Percentiles rank a stretch among this genome's conserved stretches.
These are phyloP conservation scores for Catharus bicknelli DNA, from an alignment of 2,113 vertebrate species.

Conservation along the genomic window DNA sequence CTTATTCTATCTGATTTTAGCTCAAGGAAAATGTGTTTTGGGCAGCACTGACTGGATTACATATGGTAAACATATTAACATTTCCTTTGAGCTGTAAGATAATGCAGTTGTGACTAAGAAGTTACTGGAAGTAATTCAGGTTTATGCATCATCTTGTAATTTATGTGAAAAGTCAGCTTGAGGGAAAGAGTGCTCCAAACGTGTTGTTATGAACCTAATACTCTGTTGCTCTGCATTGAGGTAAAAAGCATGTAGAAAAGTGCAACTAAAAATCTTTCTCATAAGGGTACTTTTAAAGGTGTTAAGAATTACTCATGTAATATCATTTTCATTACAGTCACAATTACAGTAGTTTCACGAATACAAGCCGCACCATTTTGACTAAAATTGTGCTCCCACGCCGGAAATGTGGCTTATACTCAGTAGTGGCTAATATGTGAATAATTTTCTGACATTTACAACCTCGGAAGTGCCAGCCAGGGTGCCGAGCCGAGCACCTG, in stretches of 20 bases:
- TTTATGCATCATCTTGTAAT: not conserved
- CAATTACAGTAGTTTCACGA: not conserved
- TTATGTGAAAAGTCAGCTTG: not conserved
- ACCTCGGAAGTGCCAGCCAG: too few species aligned
- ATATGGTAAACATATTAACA: not conserved
- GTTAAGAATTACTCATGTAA: not conserved
- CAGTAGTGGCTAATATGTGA: too few species aligned
- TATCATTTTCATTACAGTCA: not conserved
- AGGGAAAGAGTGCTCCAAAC: not conserved
- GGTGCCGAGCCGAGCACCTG: too few species aligned
- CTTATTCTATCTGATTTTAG: not conserved
- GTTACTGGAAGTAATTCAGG: not conserved
- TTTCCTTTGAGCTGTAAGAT: not conserved
- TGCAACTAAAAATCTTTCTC: not conserved
- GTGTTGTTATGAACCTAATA: not conserved
- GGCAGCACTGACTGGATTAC: not conserved
- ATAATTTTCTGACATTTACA: too few species aligned
- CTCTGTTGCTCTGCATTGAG: not conserved
- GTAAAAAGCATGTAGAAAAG: not conserved
- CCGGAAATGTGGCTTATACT: too few species aligned
- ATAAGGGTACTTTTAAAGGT: not conserved
- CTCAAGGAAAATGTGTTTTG: not conserved
- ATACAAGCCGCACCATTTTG: too few species aligned
- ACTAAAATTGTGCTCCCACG: too few species aligned
- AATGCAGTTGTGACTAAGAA: not conserved